A percentile compares a stretch with the other conserved stretches of the same genome.
Conservation (phyloP, 2,888 invertebrate genomes). For the Tuta absoluta region DNA sequence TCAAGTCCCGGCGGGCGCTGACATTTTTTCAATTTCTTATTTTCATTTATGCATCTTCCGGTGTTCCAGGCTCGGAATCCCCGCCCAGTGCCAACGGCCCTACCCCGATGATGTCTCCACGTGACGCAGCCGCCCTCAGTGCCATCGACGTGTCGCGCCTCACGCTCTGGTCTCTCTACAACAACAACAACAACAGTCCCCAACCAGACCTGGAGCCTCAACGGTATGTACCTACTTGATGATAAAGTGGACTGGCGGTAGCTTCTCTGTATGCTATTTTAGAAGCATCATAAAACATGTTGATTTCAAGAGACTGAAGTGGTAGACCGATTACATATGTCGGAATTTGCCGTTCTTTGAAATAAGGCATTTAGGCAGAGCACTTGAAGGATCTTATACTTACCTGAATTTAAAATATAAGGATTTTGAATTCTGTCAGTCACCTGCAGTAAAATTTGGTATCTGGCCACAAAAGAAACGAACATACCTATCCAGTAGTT, state of each 20-base stretch:
- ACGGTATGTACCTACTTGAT: slow-evolving; percentile 52
- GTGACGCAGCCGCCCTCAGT: slow-evolving; percentile 80
- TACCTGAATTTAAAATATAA: too few species aligned
- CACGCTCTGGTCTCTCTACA: slow-evolving; percentile 91
- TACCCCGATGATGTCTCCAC: slow-evolving; percentile 74
- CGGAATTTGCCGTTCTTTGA: too few species aligned
- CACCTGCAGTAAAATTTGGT: too few species aligned
- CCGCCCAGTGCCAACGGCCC: slow-evolving; percentile 71
- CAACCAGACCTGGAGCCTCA: slow-evolving; percentile 76
- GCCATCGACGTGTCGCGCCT: slow-evolving; percentile 89
- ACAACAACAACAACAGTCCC: slow-evolving; percentile 85
- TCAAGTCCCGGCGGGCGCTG: too few species aligned
- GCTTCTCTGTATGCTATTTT: background rate
- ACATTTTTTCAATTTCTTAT: background rate
- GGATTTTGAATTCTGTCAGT: too few species aligned
- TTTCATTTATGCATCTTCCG: background rate
- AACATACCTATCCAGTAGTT: too few species aligned
- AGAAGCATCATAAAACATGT: too few species aligned
- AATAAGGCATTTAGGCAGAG: too few species aligned
- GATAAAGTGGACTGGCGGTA: background rate
- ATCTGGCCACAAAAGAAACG: too few species aligned
- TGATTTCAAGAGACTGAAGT: too few species aligned
- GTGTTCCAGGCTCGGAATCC: slow-evolving; percentile 64
- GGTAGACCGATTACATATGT: too few species aligned
- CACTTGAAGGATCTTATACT: too few species aligned